Evolutionary conservation across 2,888 invertebrate genomes (phyloP), one percentile per base, ranked within the genome.

Genomic region (Eilema depressum): DNA sequence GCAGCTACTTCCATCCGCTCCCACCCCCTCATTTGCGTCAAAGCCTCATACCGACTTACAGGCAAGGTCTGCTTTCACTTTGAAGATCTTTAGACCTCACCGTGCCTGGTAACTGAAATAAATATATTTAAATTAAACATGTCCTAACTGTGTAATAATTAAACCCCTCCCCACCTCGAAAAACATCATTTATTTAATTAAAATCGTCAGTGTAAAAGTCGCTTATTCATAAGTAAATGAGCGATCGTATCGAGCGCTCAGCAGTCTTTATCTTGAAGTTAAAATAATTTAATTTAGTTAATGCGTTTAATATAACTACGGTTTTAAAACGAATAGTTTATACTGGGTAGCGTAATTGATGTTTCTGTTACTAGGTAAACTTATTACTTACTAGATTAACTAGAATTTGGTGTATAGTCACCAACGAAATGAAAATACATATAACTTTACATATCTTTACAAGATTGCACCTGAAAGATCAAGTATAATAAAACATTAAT

Each of bases 141-240:
- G 56, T 23, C 23, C n/a, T 11, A 67, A 61, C 12, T 37, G 2
- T 11, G 37, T 11, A 12, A 37, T 37, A 37, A 37, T 37, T 37
- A 37, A 37, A 37, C 56, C 14, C 5, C 30, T 8, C 73, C 71
- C 67, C 66, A 77, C 77, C 68, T 70, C 63, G 60, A 77, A 78
- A 76, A 73, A 79, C 65, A 64, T 68, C 75, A 72, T 83, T 83
- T 78, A 78, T 79, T 80, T 83, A 83, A 83, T 83, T 81, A 83
- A n/a, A 78, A 78, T 74, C 67, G 69, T 70, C 70, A 74, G 73
- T 73, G 71, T 76, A 83, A 71, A 76, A 75, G 80, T 77, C 75
- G 76, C 79, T 74, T 77, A 71, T 69, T 83, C 82, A 83, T 76
- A 69, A 73, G 75, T 33, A 70, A 83, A 83, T 81, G 73, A 80